A percentile compares a stretch with the other conserved stretches of the same genome.
Evolutionary conservation across 1,140 invertebrate genomes (phyloP).

Genomic region (Euura saliciscinereae): DNA sequence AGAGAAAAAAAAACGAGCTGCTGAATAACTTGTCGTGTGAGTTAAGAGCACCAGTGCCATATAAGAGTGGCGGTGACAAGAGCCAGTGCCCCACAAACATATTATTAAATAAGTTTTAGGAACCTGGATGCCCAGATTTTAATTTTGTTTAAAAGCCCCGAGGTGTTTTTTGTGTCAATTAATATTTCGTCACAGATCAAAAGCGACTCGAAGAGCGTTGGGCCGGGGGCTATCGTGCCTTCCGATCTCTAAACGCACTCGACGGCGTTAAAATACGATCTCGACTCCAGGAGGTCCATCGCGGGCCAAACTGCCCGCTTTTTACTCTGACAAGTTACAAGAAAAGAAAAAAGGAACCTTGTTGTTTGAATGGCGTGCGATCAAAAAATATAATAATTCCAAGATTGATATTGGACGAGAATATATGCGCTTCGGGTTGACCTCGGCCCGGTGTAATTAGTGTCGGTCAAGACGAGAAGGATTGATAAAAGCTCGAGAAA

Average conservation of each 20-base stretch:
- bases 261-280: constrained; percentile 1
- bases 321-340: neutral
- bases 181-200: constrained; percentile 1
- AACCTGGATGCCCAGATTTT: no score
- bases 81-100: no score
- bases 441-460: neutral
- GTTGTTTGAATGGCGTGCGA: neutral
- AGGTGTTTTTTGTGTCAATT: constrained; percentile 1
- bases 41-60: no score
- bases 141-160: neutral
- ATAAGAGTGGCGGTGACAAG: no score
- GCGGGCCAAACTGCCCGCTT: neutral
- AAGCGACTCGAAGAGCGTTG: neutral
- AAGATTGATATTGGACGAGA: constrained; percentile 1
- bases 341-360: neutral
- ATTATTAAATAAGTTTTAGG: no score
- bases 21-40: no score
- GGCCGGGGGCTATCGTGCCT: neutral
- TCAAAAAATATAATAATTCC: neutral
- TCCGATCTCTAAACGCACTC: neutral
- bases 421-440: neutral
- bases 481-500: neutral
- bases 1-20: no score
- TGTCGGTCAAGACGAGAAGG: neutral
- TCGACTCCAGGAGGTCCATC: neutral